Base-by-base conservation (phyloP, 2,113 vertebrate genomes). In the Vulpes vulpes region DNA sequence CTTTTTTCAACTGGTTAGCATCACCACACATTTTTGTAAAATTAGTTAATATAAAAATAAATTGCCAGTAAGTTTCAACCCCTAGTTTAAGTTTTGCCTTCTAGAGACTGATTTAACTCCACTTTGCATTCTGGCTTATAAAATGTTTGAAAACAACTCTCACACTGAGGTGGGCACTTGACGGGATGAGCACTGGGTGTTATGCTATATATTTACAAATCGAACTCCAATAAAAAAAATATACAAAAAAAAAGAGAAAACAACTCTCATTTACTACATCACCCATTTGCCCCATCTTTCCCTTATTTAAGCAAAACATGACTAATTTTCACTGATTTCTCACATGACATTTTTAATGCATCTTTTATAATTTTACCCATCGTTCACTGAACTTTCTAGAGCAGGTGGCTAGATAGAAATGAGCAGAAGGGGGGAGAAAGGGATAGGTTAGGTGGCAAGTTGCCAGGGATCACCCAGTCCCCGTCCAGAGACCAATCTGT, bases 41-140 rank as follows among this genome's bases (percentile, higher is more conserved):
- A 92, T 93, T 19, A 94, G 88, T 96, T 88, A 60, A 88, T 87
- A 90, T 84, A 27, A 78, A 82, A 95, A 78, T 60, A 59, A 78
- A 91, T 89, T 79, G 82, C 9, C 8, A 79, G 9, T 55, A 96
- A 94, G 67, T 79, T 65, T 32, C 59, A 89, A 81, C 15, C 12
- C 43, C 30, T 83, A 73, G 3, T 51, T 23, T 60, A 79, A 87
- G 14, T 62, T 82, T 91, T 94, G 17, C 38, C 35, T 91, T 93
- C 35, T 76, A 91, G 10, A 86, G 16, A 86, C 38, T 74, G 6
- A 79, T 57, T 80, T 88, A 91, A 49, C 23, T 89, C 49, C 6
- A 62, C 60, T 71, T n/a, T 81, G 30, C n/a, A 65, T 35, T 20
- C 3, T 38, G 19, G 8, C 60, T 82, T 2, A 64, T 43, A 76